Base-by-base conservation (phyloP, 2,113 vertebrate species). In the Nycticebus coucang region DNA sequence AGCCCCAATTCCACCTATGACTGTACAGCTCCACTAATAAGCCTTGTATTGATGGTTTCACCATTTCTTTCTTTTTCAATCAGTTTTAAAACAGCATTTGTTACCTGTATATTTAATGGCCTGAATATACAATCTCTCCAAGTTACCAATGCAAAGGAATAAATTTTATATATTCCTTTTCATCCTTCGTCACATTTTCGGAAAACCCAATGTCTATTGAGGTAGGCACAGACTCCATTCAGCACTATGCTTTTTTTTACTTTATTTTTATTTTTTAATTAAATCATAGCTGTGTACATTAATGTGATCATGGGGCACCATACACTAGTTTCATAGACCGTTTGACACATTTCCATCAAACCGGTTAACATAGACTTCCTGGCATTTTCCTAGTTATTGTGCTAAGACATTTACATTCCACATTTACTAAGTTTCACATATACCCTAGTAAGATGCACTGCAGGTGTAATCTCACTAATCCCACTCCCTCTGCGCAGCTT, bases 171-270 rank as follows among this genome's bases (percentile, higher is more conserved):
- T 98, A 99, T 99, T 96, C 99, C 99, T 98, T 99, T 99, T 75
- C 99, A 99, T 62, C 99, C 99, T 98, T 99, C 99, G 80, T 99
- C 99, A 24, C 99, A 99, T 98, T 99, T 99, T 50, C 99, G 99
- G 89, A 99, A 98, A 98, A 99, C 99, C 99, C 99, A 99, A 80
- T 99, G 99, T 98, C 99, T 99, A 97, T 99, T 99, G 99, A 99
- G 99, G 99, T 99, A 99, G 99, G 99, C 99, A 97, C 99, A 99
- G 98, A 99, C 99, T 90, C 99, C 99, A 77, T 99, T 99, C 89
- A 99, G 98, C 92, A 99, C 99, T 98, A 99, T 99, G 98, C 99
- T 99, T 90, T n/a, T n/a, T n/a, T n/a, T n/a, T n/a, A n/a, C n/a
- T n/a, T n/a, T n/a, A n/a, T n/a, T n/a, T n/a, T n/a, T n/a, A n/a